Base-by-base conservation (phyloP, 2,888 invertebrate species). In the Nemotelus pantherinus region DNA sequence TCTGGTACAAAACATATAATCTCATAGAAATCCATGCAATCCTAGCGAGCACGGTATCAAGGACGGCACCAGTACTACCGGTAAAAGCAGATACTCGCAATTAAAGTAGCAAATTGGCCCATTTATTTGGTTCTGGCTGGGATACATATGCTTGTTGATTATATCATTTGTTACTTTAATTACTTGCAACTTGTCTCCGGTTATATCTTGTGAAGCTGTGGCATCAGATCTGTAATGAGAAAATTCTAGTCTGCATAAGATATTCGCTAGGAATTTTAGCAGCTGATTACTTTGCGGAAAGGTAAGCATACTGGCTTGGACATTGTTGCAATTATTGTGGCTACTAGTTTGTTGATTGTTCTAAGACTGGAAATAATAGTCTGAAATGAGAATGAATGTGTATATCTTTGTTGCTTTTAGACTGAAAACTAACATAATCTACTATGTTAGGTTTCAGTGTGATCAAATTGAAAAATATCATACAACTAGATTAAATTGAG, bases 91-190 rank as follows among this genome's bases (percentile, higher is more conserved):
- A 25, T 25, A 25, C 25, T 25, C 25, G 25, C 25, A 25, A 58
- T 72, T 72, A 72, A 57, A 47, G 58, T 9, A 60, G 48, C 72
- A 72, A 72, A 72, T 72, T 72, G 58, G 45, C 72, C 72, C 60
- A 72, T 72, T 72, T 72, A 60, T 72, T 48, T 60, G 44, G 58
- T 47, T 25, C 58, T 58, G 48, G 47, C 72, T 53, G 47, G 47
- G 25, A 57, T 72, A 72, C 72, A 58, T 47, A 58, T 72, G 72
- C 47, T 72, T 10, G 60, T 47, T 72, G 72, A 58, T 72, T 72
- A 60, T 60, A 58, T 60, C 72, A 72, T 72, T 72, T 72, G 60
- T 72, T 60, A 72, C 58, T 58, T 72, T 72, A 72, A 72, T 72
- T 72, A 48, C 60, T 58, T 72, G 39, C 47, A 47, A 60, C 72